Base-by-base conservation (phyloP, 2,113 vertebrate genomes). In the Morone chrysops region DNA sequence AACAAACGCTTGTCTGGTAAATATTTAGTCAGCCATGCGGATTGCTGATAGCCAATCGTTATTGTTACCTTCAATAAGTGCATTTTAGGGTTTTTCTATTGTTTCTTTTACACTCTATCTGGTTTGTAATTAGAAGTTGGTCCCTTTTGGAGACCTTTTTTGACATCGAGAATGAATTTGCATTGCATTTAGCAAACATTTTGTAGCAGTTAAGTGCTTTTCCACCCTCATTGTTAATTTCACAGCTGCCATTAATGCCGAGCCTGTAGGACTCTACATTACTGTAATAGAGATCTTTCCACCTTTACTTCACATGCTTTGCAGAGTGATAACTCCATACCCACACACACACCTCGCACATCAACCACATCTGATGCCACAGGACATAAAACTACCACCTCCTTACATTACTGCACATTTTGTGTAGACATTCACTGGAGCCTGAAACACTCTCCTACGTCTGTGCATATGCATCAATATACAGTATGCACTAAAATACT, bases 71-170 rank as follows among this genome's bases (percentile, higher is more conserved):
- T 20, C 25, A 22, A 11, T 48, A 43, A 47, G 50, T 48, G 20
- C 47, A 48, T 72, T 65, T 82, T 10, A 72, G 36, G 17, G 0
- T 4, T 47, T 79, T 66, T 63, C 17, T 40, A 63, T 40, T 63
- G 17, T 70, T 70, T 7, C 16, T 51, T 56, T 68, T n/a, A 14
- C 25, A 36, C 12, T 18, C 31, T 17, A 0, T 36, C 22, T 65
- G n/a, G 5, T 63, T 62, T 31, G 9, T 38, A 17, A 81, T 48
- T 25, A 59, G 41, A 40, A 41, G 10, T 43, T 57, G 25, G 4
- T 40, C 25, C 4, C 5, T 16, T 75, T 45, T 11, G 31, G 14
- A 41, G 60, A 72, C 67, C 38, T 31, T 71, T 43, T 36, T 10
- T n/a, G 12, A 71, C 36, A 36, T 3, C n/a, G 11, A 45, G 14